Evolutionary conservation across 1,140 invertebrate species (phyloP).

Genomic region (Ooceraea biroi): DNA sequence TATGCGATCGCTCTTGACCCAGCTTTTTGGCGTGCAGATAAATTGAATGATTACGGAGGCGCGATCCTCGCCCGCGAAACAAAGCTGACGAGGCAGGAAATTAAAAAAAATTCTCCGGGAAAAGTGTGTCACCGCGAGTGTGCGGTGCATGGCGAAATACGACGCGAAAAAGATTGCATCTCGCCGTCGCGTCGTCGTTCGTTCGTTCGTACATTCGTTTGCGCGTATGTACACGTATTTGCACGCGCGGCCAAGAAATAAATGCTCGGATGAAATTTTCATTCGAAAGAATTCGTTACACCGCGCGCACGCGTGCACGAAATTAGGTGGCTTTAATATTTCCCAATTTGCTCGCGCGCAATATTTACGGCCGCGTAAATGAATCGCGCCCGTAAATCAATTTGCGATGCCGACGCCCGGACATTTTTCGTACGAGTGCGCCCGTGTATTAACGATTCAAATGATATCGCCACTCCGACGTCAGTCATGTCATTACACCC

Average conservation of each 20-base stretch:
- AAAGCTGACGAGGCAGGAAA: constrained; percentile 57
- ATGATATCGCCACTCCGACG: constrained; percentile 46
- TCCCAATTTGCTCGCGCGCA: constrained; percentile 49
- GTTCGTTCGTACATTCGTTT: background rate
- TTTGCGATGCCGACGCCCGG: constrained; percentile 12
- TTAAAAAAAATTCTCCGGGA: constrained; percentile 32
- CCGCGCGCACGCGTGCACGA: background rate
- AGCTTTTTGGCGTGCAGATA: constrained; percentile 53
- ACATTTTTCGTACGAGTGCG: constrained; percentile 4
- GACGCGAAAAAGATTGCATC: constrained; percentile 64
- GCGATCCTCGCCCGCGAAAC: constrained; percentile 22
- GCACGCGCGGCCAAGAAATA: constrained; percentile 32
- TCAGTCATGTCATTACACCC: constrained; percentile 47
- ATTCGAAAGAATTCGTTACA: constrained; percentile 67
- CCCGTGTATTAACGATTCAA: constrained; percentile 37
- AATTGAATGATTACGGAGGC: constrained; percentile 60
- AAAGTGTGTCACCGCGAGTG: constrained; percentile 31
- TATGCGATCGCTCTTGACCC: constrained; percentile 24
- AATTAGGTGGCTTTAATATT: constrained; percentile 66
- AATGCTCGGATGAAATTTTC: constrained; percentile 62
- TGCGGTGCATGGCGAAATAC: constrained; percentile 38
- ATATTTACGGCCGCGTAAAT: constrained; percentile 53
- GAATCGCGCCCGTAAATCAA: constrained; percentile 56
- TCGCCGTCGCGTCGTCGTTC: constrained; percentile 5
- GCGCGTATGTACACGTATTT: too few relatives aligned